A percentile compares a stretch with the other conserved stretches of the same genome.
Evolutionary conservation across 2,113 vertebrate genomes (phyloP).

Genomic region (Ictalurus furcatus): DNA sequence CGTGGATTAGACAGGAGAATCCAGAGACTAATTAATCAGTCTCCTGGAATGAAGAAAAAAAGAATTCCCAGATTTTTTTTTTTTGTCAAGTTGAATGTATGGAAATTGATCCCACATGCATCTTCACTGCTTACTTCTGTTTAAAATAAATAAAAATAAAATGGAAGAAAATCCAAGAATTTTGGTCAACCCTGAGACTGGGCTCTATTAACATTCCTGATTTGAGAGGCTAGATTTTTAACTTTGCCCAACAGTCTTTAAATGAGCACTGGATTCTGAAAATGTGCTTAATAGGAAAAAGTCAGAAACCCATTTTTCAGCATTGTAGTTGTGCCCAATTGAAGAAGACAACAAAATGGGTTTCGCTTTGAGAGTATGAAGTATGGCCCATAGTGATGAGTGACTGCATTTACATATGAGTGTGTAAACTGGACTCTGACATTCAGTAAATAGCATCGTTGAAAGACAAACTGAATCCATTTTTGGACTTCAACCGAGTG

Average conservation of each 20-base stretch:
- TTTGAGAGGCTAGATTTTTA: neutral
- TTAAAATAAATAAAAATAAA: neutral
- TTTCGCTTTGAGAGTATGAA: neutral
- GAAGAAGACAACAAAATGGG: neutral
- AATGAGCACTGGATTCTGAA: neutral
- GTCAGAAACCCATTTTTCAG: neutral
- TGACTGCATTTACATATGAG: neutral
- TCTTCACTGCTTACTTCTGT: neutral
- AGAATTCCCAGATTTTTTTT: neutral
- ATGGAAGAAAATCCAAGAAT: neutral
- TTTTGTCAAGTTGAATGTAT: neutral
- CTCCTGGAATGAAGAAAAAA: neutral
- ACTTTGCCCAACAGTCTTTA: neutral
- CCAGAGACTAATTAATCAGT: neutral
- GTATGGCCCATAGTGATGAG: neutral
- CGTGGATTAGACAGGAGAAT: neutral
- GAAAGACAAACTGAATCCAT: conserved; percentile 13
- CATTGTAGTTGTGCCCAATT: neutral
- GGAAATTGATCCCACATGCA: neutral
- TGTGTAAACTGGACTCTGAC: conserved; percentile 33
- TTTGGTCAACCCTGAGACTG: neutral
- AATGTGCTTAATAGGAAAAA: neutral
- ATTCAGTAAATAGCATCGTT: conserved; percentile 1
- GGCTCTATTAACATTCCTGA: neutral
- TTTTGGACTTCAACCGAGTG: conserved; percentile 36